Evolutionary conservation across 2,888 invertebrate genomes (phyloP), one percentile per base, ranked within the genome.

Genomic region (Apamea sordens): DNA sequence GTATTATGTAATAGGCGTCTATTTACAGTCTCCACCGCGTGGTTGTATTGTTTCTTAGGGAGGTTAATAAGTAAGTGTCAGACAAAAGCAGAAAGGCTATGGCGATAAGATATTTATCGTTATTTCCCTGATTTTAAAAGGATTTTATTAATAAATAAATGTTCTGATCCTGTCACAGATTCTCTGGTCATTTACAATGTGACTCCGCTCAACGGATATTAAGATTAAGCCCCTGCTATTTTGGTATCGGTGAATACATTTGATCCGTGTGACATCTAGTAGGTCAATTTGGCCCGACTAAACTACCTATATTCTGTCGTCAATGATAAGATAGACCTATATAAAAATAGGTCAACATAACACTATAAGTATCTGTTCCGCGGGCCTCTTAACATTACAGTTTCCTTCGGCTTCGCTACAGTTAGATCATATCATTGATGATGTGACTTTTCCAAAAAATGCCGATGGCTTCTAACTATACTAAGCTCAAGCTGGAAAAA

Each of bases 1-100:
- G 7, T 18, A 13, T 53, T 61, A 7, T 18, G n/a, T 28, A 56
- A 63, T 61, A 47, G 69, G 47, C 28, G 56, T 28, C 28, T 56
- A 77, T n/a, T 76, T 86, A 89, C 85, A 89, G 84, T 90, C 89
- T 91, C 85, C 89, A 89, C 85, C 90, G 86, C 86, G 79, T 86
- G 86, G 83, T 87, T 86, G 91, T 93, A 93, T 94, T 93, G 94
- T 94, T 94, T 94, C 93, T 93, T 93, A 90, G 87, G 91, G 91
- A 90, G 85, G 79, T 82, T n/a, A 53, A 13, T 56, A 13, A 15
- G 15, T 44, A 47, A 68, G 76, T 63, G 53, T 36, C 69, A 53
- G 44, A 63, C n/a, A 59, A 56, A 70, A 24, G 44, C 18, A 32
- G 13, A 56, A 65, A 41, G 21, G 36, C 28, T 53, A 13, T 28